Conservation (phyloP, 92 coral and sea anemone species). For the Micromussa lordhowensis region DNA sequence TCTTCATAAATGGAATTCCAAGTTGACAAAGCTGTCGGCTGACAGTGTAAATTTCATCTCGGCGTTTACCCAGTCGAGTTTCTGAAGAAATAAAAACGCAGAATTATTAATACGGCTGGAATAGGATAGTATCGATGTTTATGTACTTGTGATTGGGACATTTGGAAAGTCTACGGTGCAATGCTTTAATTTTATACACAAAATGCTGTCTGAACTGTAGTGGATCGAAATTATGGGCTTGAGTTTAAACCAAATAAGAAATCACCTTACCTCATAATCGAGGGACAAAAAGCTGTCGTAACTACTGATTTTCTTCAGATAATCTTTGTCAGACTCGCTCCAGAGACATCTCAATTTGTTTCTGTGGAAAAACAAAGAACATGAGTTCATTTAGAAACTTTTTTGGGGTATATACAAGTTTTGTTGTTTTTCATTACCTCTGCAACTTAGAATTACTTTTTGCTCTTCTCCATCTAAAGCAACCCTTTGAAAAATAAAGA, state of each 20-base stretch:
- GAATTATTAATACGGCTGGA: background rate
- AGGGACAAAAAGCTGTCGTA: conserved; percentile 4
- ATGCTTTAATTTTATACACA: too few species aligned
- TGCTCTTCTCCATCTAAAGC: background rate
- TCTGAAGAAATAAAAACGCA: background rate
- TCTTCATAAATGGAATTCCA: background rate
- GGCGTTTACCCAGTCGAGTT: conserved; percentile 4
- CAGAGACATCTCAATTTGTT: background rate
- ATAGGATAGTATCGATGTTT: background rate
- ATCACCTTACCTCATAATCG: background rate
- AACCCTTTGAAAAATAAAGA: background rate
- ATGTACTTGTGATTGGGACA: too few species aligned
- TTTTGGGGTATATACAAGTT: too few species aligned
- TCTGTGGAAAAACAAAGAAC: background rate
- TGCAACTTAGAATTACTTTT: background rate
- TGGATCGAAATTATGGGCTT: too few species aligned
- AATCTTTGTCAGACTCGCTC: conserved; percentile 11
- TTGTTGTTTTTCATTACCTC: background rate
- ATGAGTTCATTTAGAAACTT: background rate
- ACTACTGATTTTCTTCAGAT: background rate
- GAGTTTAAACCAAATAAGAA: background rate
- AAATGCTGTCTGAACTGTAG: too few species aligned
- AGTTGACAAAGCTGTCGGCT: background rate
- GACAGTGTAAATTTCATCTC: conserved; percentile 3
- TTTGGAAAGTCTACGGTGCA: too few species aligned